phyloP scores from a whole-genome alignment of 2,113 vertebrate genomes.

The Amblyopsis rosae region DNA sequence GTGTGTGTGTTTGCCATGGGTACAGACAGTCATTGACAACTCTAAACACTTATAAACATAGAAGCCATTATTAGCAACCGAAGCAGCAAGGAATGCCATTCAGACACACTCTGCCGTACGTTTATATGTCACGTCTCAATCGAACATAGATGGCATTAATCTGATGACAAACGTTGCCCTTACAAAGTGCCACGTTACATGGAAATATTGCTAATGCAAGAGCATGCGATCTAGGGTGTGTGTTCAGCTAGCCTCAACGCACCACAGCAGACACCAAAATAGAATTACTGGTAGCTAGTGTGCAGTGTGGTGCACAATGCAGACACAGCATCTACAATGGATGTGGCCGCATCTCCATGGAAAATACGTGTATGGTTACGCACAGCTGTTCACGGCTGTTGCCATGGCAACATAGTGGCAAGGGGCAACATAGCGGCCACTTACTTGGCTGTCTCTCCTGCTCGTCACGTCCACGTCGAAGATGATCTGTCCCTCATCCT shows the following conservation, averaged over 20 bases:
- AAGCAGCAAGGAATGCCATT: not conserved
- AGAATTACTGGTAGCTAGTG: too few relatives aligned
- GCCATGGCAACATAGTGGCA: conserved; percentile 45
- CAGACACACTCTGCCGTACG: not conserved
- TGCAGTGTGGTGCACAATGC: not conserved
- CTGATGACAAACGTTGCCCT: not conserved
- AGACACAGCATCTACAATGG: conserved; percentile 1
- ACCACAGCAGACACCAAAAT: too few relatives aligned
- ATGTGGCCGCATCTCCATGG: conserved; percentile 24
- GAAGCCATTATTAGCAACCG: not conserved
- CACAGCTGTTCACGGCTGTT: not conserved
- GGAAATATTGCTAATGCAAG: not conserved
- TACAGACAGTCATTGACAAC: not conserved
- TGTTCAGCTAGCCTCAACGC: too few relatives aligned
- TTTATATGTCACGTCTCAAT: not conserved
- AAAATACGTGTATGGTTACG: conserved; percentile 25
- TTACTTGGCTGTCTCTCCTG: conserved; percentile 93
- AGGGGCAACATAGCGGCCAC: not conserved
- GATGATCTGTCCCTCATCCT: conserved; percentile 92
- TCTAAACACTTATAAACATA: conserved; percentile 1
- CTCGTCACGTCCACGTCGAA: conserved; percentile 91
- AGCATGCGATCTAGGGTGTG: not conserved
- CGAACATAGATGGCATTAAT: too few relatives aligned
- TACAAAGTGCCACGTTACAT: not conserved
- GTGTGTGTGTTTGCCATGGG: not conserved